Evolutionary conservation across 2,797 vertebrate species (phyloP), one percentile per base, ranked within the genome.

Genomic region (Pempheris klunzingeri): DNA sequence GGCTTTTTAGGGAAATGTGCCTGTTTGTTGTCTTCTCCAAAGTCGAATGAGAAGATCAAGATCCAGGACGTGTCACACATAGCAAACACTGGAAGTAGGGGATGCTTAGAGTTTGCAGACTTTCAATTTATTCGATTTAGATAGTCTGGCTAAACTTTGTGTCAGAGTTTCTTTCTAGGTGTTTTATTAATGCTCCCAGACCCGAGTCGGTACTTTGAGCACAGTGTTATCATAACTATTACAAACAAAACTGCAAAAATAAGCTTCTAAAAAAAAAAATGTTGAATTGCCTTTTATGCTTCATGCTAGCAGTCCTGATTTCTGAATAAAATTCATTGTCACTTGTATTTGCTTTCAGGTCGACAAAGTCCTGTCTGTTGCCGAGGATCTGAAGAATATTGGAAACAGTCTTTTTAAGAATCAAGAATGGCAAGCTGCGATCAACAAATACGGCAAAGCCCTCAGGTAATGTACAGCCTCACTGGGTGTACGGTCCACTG

Each of bases 401-500:
- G 97, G 98, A 77, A 99, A 99, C 92, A 96, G 84, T 81, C 96
- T 97, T 85, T 99, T 99, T 91, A 99, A 99, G 93, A 94, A 92
- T 59, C 97, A 98, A 78, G 95, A 99, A 87, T 99, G 97, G 97
- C 94, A 94, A 76, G 87, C 92, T 87, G 98, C 98, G n/a, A 90
- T 95, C 82, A 95, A 93, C 88, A 99, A 99, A 84, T 99, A 99
- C 59, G 93, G 93, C 84, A 99, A 99, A 92, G 97, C 98, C 82
- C 94, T 99, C 92, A 95, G 98, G 98, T 99, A 94, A 94, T 7
- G 12, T 2, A 30, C 7, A 20, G 0, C 0, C 7, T 39, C 13
- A 7, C 8, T 22, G 15, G 20, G 54, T 44, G 18, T 38, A 34
- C 39, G 22, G 2, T 50, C 61, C 30, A 20, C 5, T 39, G 49